Evolutionary conservation across 1,140 invertebrate species (phyloP).

Genomic region (Zaprionus africanus): DNA sequence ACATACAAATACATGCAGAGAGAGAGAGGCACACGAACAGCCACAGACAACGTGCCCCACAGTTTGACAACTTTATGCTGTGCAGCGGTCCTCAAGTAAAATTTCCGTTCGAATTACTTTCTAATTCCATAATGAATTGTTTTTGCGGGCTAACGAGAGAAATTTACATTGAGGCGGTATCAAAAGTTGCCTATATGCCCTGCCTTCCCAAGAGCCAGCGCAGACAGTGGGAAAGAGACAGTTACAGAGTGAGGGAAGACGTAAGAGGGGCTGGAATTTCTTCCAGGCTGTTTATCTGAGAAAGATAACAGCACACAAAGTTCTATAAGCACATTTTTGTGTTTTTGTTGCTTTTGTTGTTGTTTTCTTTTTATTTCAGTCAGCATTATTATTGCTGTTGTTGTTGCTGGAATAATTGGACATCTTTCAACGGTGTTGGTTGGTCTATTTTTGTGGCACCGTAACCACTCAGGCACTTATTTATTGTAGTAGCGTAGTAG

Average conservation of each 20-base stretch:
- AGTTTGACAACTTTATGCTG: constrained; percentile 58
- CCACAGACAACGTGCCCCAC: constrained; percentile 11
- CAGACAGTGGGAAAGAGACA: background rate
- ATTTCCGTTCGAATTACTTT: constrained; percentile 82
- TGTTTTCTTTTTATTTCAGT: constrained; percentile 20
- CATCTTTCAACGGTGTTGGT: constrained; percentile 56
- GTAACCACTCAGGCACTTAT: constrained; percentile 55
- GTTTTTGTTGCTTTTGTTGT: constrained; percentile 50
- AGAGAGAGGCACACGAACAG: constrained; percentile 8
- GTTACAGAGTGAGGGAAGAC: constrained; percentile 1
- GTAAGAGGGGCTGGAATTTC: background rate
- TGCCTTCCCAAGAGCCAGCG: constrained; percentile 31
- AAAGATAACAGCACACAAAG: constrained; percentile 56
- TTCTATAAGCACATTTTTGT: constrained; percentile 67
- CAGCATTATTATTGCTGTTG: constrained; percentile 23
- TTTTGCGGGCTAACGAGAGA: constrained; percentile 69
- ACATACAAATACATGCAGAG: background rate
- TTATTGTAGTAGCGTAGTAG: constrained; percentile 59
- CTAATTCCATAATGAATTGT: constrained; percentile 82
- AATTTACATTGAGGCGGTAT: constrained; percentile 73
- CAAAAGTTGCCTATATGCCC: constrained; percentile 74
- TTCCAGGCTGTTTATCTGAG: constrained; percentile 34
- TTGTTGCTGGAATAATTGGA: constrained; percentile 62
- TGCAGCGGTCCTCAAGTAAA: constrained; percentile 72
- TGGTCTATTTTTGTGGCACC: constrained; percentile 34